A percentile compares a stretch with the other conserved stretches of the same genome.
phyloP scores from a whole-genome alignment of 2,113 vertebrate genomes.

The Merops nubicus region DNA sequence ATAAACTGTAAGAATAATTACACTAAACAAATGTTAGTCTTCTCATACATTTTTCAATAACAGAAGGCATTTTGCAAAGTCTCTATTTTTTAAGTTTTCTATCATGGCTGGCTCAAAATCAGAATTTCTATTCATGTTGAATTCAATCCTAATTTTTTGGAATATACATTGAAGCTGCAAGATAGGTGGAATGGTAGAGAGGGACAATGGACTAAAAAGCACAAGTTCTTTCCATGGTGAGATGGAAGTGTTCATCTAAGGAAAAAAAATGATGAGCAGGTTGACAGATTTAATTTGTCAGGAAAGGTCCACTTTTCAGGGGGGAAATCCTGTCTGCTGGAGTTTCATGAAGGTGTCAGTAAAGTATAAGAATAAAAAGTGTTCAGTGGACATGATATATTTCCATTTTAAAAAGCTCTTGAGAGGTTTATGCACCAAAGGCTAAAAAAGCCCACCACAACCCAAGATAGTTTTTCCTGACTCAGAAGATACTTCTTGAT shows the following conservation, averaged over 20 bases:
- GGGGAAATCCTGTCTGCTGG: neutral
- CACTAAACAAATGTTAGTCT: neutral
- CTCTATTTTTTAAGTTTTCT: neutral
- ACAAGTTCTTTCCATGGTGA: neutral
- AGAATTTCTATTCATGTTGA: neutral
- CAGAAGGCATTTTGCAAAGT: neutral
- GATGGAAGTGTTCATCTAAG: neutral
- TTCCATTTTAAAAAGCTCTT: neutral
- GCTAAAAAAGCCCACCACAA: neutral
- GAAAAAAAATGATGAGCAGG: neutral
- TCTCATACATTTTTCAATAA: neutral
- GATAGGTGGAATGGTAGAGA: neutral
- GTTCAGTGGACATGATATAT: neutral
- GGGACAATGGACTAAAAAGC: neutral
- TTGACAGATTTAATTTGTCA: neutral
- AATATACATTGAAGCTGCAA: neutral
- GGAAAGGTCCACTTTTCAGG: neutral
- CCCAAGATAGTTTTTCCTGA: no score
- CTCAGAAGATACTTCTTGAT: neutral
- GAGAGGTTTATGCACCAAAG: neutral
- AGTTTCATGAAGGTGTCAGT: neutral
- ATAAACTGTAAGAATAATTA: neutral
- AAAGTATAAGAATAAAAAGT: no score
- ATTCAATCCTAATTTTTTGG: neutral
- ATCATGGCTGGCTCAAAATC: neutral